Base-by-base conservation (phyloP, 2,113 vertebrate genomes). In the Istiophorus platypterus region DNA sequence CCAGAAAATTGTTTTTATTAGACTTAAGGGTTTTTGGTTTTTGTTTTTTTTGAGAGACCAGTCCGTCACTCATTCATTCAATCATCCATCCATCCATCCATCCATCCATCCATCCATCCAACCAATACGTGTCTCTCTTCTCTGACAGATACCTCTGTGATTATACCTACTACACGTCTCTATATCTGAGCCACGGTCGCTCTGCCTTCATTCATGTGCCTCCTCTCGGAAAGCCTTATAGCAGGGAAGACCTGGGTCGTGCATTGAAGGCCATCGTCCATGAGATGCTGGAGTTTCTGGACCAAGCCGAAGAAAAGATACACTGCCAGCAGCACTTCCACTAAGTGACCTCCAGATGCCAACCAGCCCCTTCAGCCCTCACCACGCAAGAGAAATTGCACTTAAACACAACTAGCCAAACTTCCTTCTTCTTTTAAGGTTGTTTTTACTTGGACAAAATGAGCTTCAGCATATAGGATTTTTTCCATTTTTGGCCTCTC, bases 181-280 rank as follows among this genome's bases (percentile, higher is more conserved):
- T 99, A 56, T 96, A 97, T 93, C 94, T 96, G 95, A 97, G 97
- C 90, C 93, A 90, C 0, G 97, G 98, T 1, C 95, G 95, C 49
- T 98, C 97, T 0, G 97, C 97, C 0, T 99, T 99, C 0, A 87
- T 99, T 4, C 98, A 99, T 0, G 98, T 99, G 58, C 98, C 98
- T 17, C 98, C 97, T 0, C 91, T 99, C 45, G 98, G 96, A 2
- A 97, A 97, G 76, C 98, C 98, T 0, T 99, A 99, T 66, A 96
- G 94, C 0, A 96, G 96, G 0, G 94, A 96, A 76, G 97, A 97
- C 90, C 96, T 99, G 90, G 98, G 97, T n/a, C 80, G 95, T 5
- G 97, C 97, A 0, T 95, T 99, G n/a, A 96, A 94, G 90, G 96
- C 95, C 78, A 95, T 99, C 72, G 92, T 99, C 2, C 95, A 93